A percentile compares a stretch with the other conserved stretches of the same genome.
Evolutionary conservation across 2,113 vertebrate species (phyloP).

Genomic region (Oceanites oceanicus): DNA sequence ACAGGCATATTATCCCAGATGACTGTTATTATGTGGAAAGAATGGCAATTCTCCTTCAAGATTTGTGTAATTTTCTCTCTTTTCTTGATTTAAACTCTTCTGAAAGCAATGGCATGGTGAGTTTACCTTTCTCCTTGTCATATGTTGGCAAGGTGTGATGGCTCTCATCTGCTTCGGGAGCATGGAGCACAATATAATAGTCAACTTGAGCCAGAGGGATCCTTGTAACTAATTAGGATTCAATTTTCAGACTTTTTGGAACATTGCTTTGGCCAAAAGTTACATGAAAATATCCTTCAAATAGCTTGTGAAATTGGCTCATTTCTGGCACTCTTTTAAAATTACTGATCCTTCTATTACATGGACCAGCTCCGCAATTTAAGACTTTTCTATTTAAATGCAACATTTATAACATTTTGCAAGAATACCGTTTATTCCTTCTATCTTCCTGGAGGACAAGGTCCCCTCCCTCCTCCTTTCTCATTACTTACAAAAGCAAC

Average conservation of each 20-base stretch:
- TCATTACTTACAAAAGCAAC: background rate
- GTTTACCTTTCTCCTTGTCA: conserved; percentile 67
- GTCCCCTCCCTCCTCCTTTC: background rate
- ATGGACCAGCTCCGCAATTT: background rate
- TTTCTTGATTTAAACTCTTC: conserved; percentile 67
- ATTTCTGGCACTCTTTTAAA: conserved; percentile 58
- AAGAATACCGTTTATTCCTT: background rate
- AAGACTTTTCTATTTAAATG: conserved; percentile 57
- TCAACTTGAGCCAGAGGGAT: conserved; percentile 48
- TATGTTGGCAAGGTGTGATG: conserved; percentile 62
- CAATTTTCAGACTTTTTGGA: conserved; percentile 63
- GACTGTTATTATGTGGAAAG: conserved; percentile 57
- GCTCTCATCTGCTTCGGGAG: conserved; percentile 31
- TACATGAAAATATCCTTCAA: conserved; percentile 58
- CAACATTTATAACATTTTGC: conserved; percentile 48
- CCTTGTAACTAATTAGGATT: conserved; percentile 59
- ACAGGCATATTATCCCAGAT: conserved; percentile 46
- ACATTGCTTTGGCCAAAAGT: conserved; percentile 56
- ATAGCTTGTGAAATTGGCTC: conserved; percentile 60
- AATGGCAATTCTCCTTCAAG: conserved; percentile 63
- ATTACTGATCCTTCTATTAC: conserved; percentile 56
- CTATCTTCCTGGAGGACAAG: background rate
- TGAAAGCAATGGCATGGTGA: conserved; percentile 60
- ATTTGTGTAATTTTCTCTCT: conserved; percentile 70
- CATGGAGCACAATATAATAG: conserved; percentile 36